Conservation (phyloP, 2,797 vertebrate species). For the Poeciliopsis infans region DNA sequence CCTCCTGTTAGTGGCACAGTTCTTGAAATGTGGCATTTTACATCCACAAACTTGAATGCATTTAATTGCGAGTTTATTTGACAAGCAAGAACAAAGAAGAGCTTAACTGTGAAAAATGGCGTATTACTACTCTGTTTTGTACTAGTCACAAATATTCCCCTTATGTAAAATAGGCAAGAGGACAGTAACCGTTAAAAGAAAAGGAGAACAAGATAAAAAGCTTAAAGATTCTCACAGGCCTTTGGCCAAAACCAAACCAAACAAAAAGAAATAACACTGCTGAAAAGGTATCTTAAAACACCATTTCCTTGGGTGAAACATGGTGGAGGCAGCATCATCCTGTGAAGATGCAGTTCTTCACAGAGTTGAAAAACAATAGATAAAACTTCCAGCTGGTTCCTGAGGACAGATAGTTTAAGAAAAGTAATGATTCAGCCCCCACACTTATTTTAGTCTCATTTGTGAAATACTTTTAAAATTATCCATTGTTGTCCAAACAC, state of each 20-base stretch:
- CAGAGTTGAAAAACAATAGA: too few relatives aligned
- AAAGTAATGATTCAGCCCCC: not conserved
- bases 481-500: not conserved
- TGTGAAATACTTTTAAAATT: not conserved
- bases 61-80: not conserved
- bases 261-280: not conserved
- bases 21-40: not conserved
- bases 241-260: not conserved
- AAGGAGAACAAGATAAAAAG: not conserved
- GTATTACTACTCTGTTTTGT: not conserved
- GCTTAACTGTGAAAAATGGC: not conserved
- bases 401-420: not conserved
- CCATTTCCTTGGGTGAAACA: not conserved
- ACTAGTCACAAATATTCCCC: not conserved
- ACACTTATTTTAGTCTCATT: not conserved
- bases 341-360: not conserved
- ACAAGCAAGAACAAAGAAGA: not conserved
- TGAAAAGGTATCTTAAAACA: not conserved
- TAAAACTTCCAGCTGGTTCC: not conserved
- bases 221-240: not conserved
- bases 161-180: not conserved
- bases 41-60: not conserved
- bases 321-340: slow-evolving; percentile 1
- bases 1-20: not conserved
- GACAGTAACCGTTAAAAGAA: not conserved